Percentiles rank a stretch among this genome's conserved stretches.
These are phyloP conservation scores for Trinorchestia longiramus DNA, from an alignment of 1,140 invertebrate genomes.

Conservation along the genomic window DNA sequence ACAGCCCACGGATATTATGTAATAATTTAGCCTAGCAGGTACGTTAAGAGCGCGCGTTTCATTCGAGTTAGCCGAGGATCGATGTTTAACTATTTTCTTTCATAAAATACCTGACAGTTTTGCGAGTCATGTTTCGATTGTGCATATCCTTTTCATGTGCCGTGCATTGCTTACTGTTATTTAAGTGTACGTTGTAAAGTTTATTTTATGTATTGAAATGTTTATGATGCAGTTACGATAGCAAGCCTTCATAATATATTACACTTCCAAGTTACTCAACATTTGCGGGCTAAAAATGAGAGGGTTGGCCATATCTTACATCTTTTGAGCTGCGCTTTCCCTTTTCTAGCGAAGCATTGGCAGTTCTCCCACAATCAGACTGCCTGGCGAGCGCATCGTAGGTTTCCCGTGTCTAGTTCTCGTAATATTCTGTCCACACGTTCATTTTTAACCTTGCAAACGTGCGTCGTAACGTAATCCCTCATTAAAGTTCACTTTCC, in stretches of 20 bases:
- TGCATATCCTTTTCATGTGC: neutral
- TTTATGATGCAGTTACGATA: neutral
- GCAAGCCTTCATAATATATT: neutral
- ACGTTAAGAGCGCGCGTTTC: too few species aligned
- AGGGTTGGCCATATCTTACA: neutral
- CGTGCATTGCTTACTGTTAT: neutral
- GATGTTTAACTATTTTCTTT: neutral
- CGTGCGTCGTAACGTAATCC: neutral
- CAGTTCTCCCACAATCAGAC: neutral
- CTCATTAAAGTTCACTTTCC: neutral
- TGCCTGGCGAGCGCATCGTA: too few species aligned
- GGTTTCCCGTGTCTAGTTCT: neutral
- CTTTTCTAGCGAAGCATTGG: neutral
- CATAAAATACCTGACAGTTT: neutral
- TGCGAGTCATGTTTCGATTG: neutral
- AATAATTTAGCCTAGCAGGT: too few species aligned
- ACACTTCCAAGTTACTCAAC: neutral
- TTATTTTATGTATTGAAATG: neutral
- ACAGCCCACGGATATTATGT: too few species aligned
- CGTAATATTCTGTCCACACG: neutral
- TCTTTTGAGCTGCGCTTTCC: neutral
- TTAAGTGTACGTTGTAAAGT: neutral
- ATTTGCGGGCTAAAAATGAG: neutral
- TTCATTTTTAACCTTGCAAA: neutral
- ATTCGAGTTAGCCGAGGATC: too few species aligned